phyloP scores from a whole-genome alignment of 23 tunicate genomes.

The Diplosoma virens region DNA sequence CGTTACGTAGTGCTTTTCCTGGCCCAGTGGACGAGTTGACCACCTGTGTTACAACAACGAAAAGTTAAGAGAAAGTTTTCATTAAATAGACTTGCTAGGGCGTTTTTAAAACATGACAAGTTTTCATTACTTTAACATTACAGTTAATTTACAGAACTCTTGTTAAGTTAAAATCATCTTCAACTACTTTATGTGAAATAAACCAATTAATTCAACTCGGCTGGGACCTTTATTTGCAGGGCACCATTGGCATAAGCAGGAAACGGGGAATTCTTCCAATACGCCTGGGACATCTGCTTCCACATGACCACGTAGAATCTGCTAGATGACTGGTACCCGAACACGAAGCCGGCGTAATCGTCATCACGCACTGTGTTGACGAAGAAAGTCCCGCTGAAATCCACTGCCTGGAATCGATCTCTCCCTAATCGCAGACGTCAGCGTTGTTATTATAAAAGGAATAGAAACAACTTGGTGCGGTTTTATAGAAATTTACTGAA shows the following conservation, averaged over 20 bases:
- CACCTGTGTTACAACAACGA: conserved; percentile 32
- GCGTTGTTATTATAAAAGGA: no score
- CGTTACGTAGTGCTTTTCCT: conserved; percentile 77
- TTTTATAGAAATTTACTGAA: no score
- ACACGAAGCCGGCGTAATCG: conserved; percentile 97
- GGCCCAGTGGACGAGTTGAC: conserved; percentile 86
- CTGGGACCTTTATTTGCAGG: conserved; percentile 81
- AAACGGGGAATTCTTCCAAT: conserved; percentile 60
- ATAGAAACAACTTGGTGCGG: no score
- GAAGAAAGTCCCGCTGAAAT: conserved; percentile 90
- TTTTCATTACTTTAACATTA: no score
- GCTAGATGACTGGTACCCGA: conserved; percentile 91
- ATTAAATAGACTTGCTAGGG: neutral
- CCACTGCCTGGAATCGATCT: conserved; percentile 81
- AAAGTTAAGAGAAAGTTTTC: neutral
- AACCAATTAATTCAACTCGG: no score
- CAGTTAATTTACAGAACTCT: no score
- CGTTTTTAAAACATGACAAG: no score
- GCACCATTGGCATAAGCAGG: conserved; percentile 66
- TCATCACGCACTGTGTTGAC: conserved; percentile 83
- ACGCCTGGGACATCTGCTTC: conserved; percentile 83
- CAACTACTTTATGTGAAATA: no score
- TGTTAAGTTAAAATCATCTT: no score
- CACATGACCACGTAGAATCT: conserved; percentile 92
- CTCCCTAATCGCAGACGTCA: no score